Evolutionary conservation across 2,888 invertebrate species (phyloP).

Genomic region (Chrysopilus asiliformis): DNA sequence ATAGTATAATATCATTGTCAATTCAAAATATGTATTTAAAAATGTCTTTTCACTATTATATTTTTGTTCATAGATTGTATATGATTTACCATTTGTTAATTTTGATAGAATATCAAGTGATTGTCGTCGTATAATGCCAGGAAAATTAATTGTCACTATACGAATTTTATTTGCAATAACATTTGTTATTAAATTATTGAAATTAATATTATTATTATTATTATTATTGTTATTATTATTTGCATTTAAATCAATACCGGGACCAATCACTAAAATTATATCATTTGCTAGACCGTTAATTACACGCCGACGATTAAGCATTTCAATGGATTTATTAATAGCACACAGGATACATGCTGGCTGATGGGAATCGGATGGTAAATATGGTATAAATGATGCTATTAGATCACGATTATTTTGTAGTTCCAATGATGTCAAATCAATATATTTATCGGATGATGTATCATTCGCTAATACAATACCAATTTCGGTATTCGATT

Average conservation of each 20-base stretch:
- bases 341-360: slow-evolving; percentile 36
- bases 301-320: slow-evolving; percentile 36
- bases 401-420: slow-evolving; percentile 33
- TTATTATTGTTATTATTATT: too few species aligned
- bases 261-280: slow-evolving; percentile 42
- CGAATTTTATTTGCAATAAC: slow-evolving; percentile 36
- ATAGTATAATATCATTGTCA: slow-evolving; percentile 38
- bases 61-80: slow-evolving; percentile 40
- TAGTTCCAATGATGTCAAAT: slow-evolving; percentile 30
- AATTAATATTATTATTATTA: slow-evolving; percentile 32
- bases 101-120: slow-evolving; percentile 38
- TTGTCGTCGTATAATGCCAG: slow-evolving; percentile 33
- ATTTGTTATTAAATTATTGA: slow-evolving; percentile 26
- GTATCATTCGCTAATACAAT: slow-evolving; percentile 38
- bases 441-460: slow-evolving; percentile 27
- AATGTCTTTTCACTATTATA: slow-evolving; percentile 39
- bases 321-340: slow-evolving; percentile 21
- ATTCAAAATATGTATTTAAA: slow-evolving; percentile 41
- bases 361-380: slow-evolving; percentile 38
- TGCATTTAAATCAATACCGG: slow-evolving; percentile 41
- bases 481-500: slow-evolving; percentile 40
- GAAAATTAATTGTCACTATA: slow-evolving; percentile 43
- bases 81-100: slow-evolving; percentile 36
- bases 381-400: slow-evolving; percentile 39
- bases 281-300: slow-evolving; percentile 39